Evolutionary conservation across 2,888 invertebrate genomes (phyloP), one percentile per base, ranked within the genome.

Genomic region (Tinea trinotella): DNA sequence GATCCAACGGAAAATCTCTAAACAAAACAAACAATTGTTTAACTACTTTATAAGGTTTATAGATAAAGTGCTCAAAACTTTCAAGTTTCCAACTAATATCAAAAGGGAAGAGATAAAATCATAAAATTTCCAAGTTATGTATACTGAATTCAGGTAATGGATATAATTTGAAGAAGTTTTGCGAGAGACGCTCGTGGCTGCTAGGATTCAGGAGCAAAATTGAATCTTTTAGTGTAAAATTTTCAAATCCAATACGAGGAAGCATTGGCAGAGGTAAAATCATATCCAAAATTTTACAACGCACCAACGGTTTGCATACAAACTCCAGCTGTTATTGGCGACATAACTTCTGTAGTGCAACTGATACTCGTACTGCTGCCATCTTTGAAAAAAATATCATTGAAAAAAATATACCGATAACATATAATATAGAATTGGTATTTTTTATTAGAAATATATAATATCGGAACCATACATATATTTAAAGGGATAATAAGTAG

Each of bases 181-280:
- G 13, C 46, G 46, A 46, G n/a, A 46, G 46, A 46, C 18, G 46
- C 46, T 46, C 46, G 46, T 46, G 19, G 46, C 46, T 19, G 15
- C 22, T 24, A 35, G 13, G n/a, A 22, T 35, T 15, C 17, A 30
- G 52, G 13, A 9, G 54, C 19, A 17, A 54, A 54, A 54, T 54
- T 48, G 49, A 30, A 34, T 48, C 19, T 54, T 30, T 54, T 15
- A 54, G 35, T 48, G 54, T 54, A 48, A 54, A 54, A 53, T 53
- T 53, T 54, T 54, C 54, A 54, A 35, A 9, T 50, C 15, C 50
- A 30, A 50, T 30, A 50, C 52, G 30, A 30, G 17, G 34, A 17
- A 15, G 52, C 52, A 10, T 34, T 18, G 18, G 34, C 7, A 52
- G n/a, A 18, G 34, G 12, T 35, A 15, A 30, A 50, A 50, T 52